Percentiles rank a stretch among this genome's conserved stretches.
Evolutionary conservation across 2,888 invertebrate species (phyloP).

Genomic region (Agonum fuliginosum): DNA sequence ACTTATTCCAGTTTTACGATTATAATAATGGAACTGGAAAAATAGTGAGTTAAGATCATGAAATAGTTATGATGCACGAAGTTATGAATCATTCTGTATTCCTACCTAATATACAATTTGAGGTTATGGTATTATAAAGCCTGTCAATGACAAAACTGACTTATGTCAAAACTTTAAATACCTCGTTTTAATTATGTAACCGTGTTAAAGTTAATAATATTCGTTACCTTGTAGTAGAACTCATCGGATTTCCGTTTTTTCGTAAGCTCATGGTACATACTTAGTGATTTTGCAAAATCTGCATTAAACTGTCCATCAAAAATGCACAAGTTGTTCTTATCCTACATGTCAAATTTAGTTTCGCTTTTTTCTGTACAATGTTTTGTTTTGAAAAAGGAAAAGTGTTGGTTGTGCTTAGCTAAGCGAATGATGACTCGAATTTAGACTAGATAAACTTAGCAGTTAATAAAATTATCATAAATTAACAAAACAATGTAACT

Average conservation of each 20-base stretch:
- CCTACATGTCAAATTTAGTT: conserved; percentile 37
- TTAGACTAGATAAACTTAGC: conserved; percentile 24
- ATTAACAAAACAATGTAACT: conserved; percentile 26
- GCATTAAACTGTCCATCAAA: conserved; percentile 6
- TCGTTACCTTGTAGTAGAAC: conserved; percentile 47
- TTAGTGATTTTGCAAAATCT: conserved; percentile 11
- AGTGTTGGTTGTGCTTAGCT: conserved; percentile 45
- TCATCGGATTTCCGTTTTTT: conserved; percentile 41
- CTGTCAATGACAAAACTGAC: conserved; percentile 18
- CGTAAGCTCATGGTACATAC: conserved; percentile 31
- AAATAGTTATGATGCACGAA: too few relatives aligned
- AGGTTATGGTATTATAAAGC: too few relatives aligned
- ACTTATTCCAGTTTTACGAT: too few relatives aligned
- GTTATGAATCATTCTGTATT: too few relatives aligned
- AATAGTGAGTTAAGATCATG: too few relatives aligned
- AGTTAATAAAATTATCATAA: conserved; percentile 46
- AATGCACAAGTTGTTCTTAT: conserved; percentile 6
- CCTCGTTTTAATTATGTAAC: neutral
- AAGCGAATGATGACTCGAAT: conserved; percentile 41
- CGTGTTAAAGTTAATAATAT: conserved; percentile 1
- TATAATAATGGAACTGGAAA: too few relatives aligned
- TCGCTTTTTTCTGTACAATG: conserved; percentile 7
- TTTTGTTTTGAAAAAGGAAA: conserved; percentile 52
- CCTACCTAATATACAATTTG: too few relatives aligned
- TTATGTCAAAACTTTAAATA: conserved; percentile 11